Base-by-base conservation (phyloP, 2,113 vertebrate species). In the Pseudolaguvia tuberculata region DNA sequence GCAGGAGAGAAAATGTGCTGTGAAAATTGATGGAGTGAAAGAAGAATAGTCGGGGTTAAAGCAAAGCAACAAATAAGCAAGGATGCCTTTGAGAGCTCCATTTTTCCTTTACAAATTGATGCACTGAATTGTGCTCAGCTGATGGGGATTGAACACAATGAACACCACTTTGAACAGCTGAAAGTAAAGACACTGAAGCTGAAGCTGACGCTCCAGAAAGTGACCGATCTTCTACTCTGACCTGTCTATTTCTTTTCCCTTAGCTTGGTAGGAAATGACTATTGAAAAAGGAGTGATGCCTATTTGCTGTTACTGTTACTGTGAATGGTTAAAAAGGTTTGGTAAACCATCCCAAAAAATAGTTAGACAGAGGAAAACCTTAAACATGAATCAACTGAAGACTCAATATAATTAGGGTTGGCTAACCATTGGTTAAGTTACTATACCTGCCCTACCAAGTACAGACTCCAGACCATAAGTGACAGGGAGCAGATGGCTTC, bases 41-140 rank as follows among this genome's bases (percentile, higher is more conserved):
- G 74, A 70, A 86, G 78, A 76, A 73, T 75, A 79, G 81, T 84
- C 83, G 47, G 65, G 59, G 48, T 21, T 57, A 71, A 86, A 81
- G 83, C 78, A 79, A 83, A 79, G 82, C 83, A 82, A 78, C 65
- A 72, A 80, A 73, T 56, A 56, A 78, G 70, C 35, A 48, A 80
- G 63, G 59, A 42, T 69, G 61, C 70, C 56, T 73, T 62, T 51
- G 47, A 75, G 62, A 75, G 67, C 75, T 17, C 59, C 76, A 66
- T 72, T 76, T 72, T 75, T 59, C 35, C 73, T 79, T 75, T 56
- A 50, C 23, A 29, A 67, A 53, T 14, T 48, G 45, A 66, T 48
- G 45, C 62, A 25, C 42, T 23, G 39, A 65, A 65, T 47, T 47
- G 62, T 25, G 62, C 42, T 65, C 42, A 47, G 23, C 5, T 67